Evolutionary conservation across 2,797 vertebrate genomes (phyloP).

Genomic region (Diglossa cyanea): DNA sequence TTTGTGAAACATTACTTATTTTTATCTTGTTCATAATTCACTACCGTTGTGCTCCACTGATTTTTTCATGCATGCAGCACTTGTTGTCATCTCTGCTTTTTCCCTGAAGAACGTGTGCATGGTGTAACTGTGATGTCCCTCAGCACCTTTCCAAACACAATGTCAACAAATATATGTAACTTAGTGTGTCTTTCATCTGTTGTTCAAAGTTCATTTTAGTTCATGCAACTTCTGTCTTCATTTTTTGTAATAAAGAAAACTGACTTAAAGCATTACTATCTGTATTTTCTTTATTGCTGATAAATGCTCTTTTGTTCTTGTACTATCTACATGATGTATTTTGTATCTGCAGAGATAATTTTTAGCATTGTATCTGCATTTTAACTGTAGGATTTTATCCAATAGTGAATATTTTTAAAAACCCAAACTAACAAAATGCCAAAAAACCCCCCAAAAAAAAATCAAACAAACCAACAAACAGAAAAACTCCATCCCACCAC

Average conservation of each 20-base stretch:
- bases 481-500: fast-evolving
- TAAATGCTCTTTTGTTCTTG: neutral
- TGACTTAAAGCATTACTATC: constrained; percentile 64
- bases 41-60: neutral
- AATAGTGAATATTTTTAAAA: neutral
- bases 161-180: constrained; percentile 65
- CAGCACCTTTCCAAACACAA: constrained; percentile 42
- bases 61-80: neutral
- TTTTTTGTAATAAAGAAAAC: constrained; percentile 78
- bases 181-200: constrained; percentile 60
- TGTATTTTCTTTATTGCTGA: constrained; percentile 74
- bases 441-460: too few relatives aligned
- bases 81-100: constrained; percentile 34
- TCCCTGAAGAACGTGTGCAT: constrained; percentile 34
- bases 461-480: neutral
- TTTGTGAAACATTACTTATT: neutral
- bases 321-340: neutral
- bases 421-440: neutral
- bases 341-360: neutral
- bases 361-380: neutral
- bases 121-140: constrained; percentile 45
- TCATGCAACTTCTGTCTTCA: constrained; percentile 63
- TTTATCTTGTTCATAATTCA: neutral
- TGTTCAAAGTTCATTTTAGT: constrained; percentile 58
- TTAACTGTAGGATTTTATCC: neutral